Conservation (phyloP, 2,888 invertebrate genomes). For the Trilocha varians region DNA sequence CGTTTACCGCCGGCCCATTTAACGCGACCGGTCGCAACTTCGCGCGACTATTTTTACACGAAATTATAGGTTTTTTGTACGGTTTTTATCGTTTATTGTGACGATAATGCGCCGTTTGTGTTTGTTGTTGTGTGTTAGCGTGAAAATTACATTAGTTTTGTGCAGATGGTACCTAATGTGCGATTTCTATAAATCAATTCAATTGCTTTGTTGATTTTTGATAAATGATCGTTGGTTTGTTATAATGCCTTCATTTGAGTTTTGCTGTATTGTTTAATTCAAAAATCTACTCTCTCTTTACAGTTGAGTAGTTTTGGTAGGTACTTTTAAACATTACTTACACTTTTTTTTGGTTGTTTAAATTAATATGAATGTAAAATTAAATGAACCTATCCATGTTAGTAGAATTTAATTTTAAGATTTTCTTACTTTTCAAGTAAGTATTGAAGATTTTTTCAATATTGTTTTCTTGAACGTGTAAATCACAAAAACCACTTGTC, state of each 20-base stretch:
- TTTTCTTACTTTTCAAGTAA: too few species aligned
- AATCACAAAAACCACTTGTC: too few species aligned
- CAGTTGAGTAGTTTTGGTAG: too few species aligned
- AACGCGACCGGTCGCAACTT: constrained; percentile 64
- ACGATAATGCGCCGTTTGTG: constrained; percentile 13
- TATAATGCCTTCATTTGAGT: neutral
- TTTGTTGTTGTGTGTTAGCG: constrained; percentile 41
- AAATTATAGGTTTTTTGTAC: constrained; percentile 56
- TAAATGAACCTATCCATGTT: too few species aligned
- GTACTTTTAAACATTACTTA: too few species aligned
- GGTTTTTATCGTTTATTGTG: constrained; percentile 57
- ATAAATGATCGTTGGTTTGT: neutral
- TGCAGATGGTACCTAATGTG: constrained; percentile 52
- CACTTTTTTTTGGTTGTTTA: too few species aligned
- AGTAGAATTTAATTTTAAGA: too few species aligned
- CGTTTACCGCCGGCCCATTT: constrained; percentile 67
- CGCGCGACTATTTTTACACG: constrained; percentile 69
- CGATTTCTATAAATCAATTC: constrained; percentile 50
- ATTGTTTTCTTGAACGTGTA: too few species aligned
- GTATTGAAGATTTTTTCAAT: too few species aligned
- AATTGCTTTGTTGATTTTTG: constrained; percentile 13
- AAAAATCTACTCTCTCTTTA: too few species aligned
- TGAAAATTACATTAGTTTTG: constrained; percentile 68
- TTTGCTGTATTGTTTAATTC: too few species aligned
- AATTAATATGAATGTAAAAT: too few species aligned